Conservation (phyloP, 2,888 invertebrate genomes). For the Vesta saturnalis region DNA sequence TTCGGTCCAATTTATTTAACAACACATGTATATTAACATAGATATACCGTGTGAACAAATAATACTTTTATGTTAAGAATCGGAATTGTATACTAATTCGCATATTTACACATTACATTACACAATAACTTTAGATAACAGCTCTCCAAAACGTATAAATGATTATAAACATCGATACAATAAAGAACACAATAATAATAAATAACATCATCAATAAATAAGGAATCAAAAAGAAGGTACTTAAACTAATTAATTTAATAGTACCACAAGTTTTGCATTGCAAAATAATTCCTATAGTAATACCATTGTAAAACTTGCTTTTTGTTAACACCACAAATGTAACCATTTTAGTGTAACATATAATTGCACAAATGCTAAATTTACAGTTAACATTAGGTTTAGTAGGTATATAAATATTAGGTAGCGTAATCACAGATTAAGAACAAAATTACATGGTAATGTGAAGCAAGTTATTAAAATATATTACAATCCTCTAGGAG, state of each 20-base stretch:
- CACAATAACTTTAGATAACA: conserved; percentile 56
- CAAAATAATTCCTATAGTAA: conserved; percentile 12
- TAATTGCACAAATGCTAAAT: conserved; percentile 39
- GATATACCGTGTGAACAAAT: conserved; percentile 64
- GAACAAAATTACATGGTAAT: conserved; percentile 52
- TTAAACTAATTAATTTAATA: not conserved
- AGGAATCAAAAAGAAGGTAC: conserved; percentile 2
- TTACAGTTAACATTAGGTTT: conserved; percentile 57
- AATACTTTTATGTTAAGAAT: conserved; percentile 58
- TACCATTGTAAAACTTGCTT: conserved; percentile 17
- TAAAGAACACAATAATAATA: conserved; percentile 25
- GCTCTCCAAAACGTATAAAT: conserved; percentile 38
- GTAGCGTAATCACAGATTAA: conserved; percentile 61
- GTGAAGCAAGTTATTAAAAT: conserved; percentile 53
- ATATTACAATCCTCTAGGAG: conserved; percentile 47
- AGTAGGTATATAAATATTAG: conserved; percentile 57
- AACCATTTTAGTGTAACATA: conserved; percentile 31
- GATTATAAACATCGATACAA: conserved; percentile 29
- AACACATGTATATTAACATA: conserved; percentile 65
- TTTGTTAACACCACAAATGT: conserved; percentile 23
- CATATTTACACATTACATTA: conserved; percentile 57
- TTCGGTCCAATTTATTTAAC: conserved; percentile 52
- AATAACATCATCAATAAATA: conserved; percentile 19
- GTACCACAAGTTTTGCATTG: conserved; percentile 6
- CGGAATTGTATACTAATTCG: conserved; percentile 47